phyloP scores from a whole-genome alignment of 2,888 invertebrate species.

The Actias luna region DNA sequence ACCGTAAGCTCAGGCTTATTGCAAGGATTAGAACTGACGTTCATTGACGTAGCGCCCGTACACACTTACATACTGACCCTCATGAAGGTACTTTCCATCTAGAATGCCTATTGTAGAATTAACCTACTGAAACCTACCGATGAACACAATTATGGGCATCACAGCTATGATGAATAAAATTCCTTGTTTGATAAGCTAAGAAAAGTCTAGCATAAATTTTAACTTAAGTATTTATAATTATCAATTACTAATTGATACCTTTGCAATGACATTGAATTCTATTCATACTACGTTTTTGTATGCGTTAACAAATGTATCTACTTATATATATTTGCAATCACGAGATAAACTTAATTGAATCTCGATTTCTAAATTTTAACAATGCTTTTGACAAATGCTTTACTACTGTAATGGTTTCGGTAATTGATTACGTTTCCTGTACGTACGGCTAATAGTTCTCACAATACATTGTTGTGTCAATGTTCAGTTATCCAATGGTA shows the following conservation, averaged over 20 bases:
- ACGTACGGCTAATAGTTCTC: conserved; percentile 40
- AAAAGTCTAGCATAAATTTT: too few relatives aligned
- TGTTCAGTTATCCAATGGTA: conserved; percentile 16
- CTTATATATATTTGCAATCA: neutral
- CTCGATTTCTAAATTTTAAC: conserved; percentile 39
- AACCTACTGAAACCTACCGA: neutral
- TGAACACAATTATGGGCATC: neutral
- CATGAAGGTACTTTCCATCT: neutral
- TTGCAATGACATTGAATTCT: neutral
- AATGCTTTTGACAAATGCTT: conserved; percentile 41
- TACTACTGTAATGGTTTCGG: conserved; percentile 28
- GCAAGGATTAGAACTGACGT: too few relatives aligned
- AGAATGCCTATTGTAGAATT: neutral
- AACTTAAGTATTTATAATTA: too few relatives aligned
- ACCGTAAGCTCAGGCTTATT: too few relatives aligned
- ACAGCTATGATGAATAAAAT: neutral
- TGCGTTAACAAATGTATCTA: neutral
- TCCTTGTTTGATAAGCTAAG: neutral
- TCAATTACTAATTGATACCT: too few relatives aligned
- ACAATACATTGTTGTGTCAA: conserved; percentile 30
- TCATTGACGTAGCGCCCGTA: too few relatives aligned
- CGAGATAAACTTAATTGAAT: conserved; percentile 38
- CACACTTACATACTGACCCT: too few relatives aligned
- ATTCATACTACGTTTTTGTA: neutral
- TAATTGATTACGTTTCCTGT: conserved; percentile 59